Evolutionary conservation across 35 echinoderm and acorn worm species (phyloP), one percentile per base, ranked within the genome.

Genomic region (Lytechinus variegatus): DNA sequence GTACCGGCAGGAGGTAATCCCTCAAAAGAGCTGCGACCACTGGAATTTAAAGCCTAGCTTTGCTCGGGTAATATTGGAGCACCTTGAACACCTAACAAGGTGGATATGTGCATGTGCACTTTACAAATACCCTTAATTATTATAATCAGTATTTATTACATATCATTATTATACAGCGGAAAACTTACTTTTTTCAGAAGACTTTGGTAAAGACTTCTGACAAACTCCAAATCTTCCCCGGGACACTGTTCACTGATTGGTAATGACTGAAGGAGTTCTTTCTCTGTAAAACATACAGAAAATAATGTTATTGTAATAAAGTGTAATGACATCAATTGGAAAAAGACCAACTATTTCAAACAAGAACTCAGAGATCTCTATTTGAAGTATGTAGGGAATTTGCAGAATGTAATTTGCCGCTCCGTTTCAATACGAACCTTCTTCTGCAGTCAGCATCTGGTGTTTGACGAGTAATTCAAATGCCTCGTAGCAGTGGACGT

Each of bases 401-500:
- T n/a, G n/a, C n/a, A n/a, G n/a, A n/a, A 72, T 13, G 14, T 79
- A 7, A 79, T 79, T 79, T 79, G 4, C 7, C 5, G 66, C 7
- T 79, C 19, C 66, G 4, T 58, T 11, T 58, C 13, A n/a, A 95
- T 44, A 19, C 87, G 2, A 56, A 99, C 98, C 97, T 97, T 97
- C 97, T 91, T 97, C 95, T 24, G 97, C 95, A 55, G 98, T 97
- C 1, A 99, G 92, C 98, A 99, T 99, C 94, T 99, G 97, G 94
- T 99, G 98, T 96, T 97, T 97, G 27, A 97, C 97, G 11, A 99
- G 94, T 6, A 99, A 58, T 54, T 99, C 98, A 97, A 99, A 99
- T 21, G 98, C 98, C 89, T 99, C 96, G 89, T 94, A 99, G 95
- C 97, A 97, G 87, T 99, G 95, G 8, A 97, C 97, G 92, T 99